Evolutionary conservation across 1,140 invertebrate species (phyloP).

Genomic region (Microvelia longipes): DNA sequence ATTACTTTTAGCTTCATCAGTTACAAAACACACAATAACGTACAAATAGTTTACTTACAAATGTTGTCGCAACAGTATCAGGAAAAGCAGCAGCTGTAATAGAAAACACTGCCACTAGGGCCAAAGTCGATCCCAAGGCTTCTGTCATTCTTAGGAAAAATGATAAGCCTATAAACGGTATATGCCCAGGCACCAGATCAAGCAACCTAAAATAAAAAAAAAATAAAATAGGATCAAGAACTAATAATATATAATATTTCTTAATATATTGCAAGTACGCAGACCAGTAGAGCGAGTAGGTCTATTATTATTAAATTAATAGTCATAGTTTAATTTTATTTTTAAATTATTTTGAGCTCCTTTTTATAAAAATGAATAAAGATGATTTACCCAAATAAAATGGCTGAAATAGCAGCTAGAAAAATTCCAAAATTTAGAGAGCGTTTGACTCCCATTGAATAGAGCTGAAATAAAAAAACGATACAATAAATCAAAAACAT

Average conservation of each 20-base stretch:
- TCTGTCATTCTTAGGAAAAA: conserved; percentile 42
- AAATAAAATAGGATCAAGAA: background rate
- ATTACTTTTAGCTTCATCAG: too few species aligned
- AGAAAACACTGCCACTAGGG: conserved; percentile 45
- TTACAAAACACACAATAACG: too few species aligned
- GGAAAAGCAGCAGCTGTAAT: conserved; percentile 47
- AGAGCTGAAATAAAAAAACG: conserved; percentile 31
- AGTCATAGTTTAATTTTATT: background rate
- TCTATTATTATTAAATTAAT: background rate
- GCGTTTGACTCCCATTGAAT: conserved; percentile 37
- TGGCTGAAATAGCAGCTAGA: conserved; percentile 32
- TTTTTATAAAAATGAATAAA: too few species aligned
- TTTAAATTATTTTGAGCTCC: background rate
- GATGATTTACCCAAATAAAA: conserved; percentile 39
- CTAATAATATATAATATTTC: background rate
- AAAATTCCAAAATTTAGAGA: conserved; percentile 41
- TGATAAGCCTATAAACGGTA: conserved; percentile 40
- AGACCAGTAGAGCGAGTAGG: background rate
- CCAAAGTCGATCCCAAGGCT: conserved; percentile 44
- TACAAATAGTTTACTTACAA: conserved; percentile 36
- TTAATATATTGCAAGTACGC: background rate
- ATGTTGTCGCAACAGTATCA: conserved; percentile 40
- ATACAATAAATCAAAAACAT: background rate
- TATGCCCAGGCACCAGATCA: conserved; percentile 35
- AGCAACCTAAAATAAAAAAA: conserved; percentile 32